Conservation (phyloP, 2,797 vertebrate species). For the Serranus cabrilla region DNA sequence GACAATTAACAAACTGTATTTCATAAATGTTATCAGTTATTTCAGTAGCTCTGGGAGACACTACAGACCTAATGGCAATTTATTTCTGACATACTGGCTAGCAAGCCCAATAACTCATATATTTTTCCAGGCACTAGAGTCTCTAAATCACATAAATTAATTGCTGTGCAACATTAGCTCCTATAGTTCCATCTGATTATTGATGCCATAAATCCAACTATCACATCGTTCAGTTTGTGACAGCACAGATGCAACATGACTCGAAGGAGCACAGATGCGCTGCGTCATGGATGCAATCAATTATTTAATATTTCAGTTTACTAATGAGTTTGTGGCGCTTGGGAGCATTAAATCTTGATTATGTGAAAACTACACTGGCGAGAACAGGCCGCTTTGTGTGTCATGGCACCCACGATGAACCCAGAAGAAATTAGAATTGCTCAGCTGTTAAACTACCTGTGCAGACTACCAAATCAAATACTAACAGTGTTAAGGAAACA, state of each 20-base stretch:
- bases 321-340: constrained; percentile 23
- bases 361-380: background rate
- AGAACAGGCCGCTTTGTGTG: constrained; percentile 23
- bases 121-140: constrained; percentile 33
- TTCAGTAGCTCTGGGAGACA: constrained; percentile 30
- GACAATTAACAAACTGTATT: constrained; percentile 20
- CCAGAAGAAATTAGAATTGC: constrained; percentile 10
- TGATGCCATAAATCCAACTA: constrained; percentile 46
- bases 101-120: constrained; percentile 29
- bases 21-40: constrained; percentile 21
- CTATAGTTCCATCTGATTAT: constrained; percentile 48
- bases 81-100: constrained; percentile 17
- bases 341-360: constrained; percentile 43
- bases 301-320: constrained; percentile 41
- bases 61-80: constrained; percentile 10
- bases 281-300: constrained; percentile 49
- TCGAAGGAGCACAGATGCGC: constrained; percentile 59
- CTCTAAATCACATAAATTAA: constrained; percentile 54
- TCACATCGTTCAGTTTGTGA: constrained; percentile 47
- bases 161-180: constrained; percentile 39
- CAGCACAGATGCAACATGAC: constrained; percentile 57
- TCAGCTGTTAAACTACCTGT: constrained; percentile 7
- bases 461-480: constrained; percentile 7
- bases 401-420: constrained; percentile 24
- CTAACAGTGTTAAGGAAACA: background rate